Conservation (phyloP, 2,888 invertebrate genomes). For the Cyrtodaria siliqua region DNA sequence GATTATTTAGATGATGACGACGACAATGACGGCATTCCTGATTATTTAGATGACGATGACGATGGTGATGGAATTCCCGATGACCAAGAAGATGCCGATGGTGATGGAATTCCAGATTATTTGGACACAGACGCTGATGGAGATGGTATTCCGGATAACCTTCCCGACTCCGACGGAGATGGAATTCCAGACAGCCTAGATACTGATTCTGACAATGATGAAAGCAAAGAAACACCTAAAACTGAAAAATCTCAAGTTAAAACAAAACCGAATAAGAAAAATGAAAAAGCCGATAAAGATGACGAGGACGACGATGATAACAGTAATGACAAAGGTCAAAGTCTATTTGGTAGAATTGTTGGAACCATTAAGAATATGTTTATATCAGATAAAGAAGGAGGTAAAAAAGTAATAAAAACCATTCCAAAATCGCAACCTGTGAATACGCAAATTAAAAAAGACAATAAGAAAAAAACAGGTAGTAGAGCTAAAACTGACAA, state of each 20-base stretch:
- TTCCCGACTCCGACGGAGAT: slow-evolving; percentile 79
- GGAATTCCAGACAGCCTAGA: slow-evolving; percentile 78
- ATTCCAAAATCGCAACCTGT: slow-evolving; percentile 56
- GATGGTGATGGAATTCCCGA: slow-evolving; percentile 59
- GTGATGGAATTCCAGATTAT: slow-evolving; percentile 74
- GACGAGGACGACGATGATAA: slow-evolving; percentile 26
- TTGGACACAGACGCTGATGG: slow-evolving; percentile 75
- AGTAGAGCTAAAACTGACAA: slow-evolving; percentile 20
- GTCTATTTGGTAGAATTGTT: slow-evolving; percentile 68
- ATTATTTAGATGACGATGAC: slow-evolving; percentile 12
- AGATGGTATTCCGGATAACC: slow-evolving; percentile 79
- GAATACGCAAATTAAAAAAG: slow-evolving; percentile 26
- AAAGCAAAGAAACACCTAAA: slow-evolving; percentile 10
- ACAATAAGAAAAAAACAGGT: slow-evolving; percentile 29
- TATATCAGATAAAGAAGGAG: slow-evolving; percentile 59
- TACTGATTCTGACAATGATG: slow-evolving; percentile 70
- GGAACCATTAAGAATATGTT: slow-evolving; percentile 70
- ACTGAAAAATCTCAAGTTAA: background rate
- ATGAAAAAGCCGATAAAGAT: slow-evolving; percentile 24
- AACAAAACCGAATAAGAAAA: background rate
- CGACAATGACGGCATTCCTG: slow-evolving; percentile 75
- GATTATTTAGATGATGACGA: slow-evolving; percentile 72
- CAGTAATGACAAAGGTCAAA: slow-evolving; percentile 25
- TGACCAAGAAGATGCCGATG: slow-evolving; percentile 10
- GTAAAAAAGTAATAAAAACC: slow-evolving; percentile 58